Evolutionary conservation across 2,888 invertebrate genomes (phyloP), one percentile per base, ranked within the genome.

Genomic region (Petrolisthes manimaculis): DNA sequence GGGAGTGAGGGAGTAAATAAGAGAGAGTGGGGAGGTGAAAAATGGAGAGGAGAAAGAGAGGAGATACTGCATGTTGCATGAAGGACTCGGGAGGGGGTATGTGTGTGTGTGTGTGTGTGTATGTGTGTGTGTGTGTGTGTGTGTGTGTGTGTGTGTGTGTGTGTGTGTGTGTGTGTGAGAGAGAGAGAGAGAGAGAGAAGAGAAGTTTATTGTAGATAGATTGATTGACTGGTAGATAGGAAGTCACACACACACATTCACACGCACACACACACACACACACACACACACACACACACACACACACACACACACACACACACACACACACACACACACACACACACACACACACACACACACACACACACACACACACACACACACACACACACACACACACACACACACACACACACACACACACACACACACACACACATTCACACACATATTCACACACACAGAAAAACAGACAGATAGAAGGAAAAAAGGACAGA

Each of bases 21-120:
- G 82, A 82, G 82, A 82, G 82, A 82, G 61, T 61, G 82, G 61
- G 82, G 71, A 83, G 83, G 56, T 51, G 56, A 61, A 71, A 61
- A 83, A 71, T 71, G 83, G 37, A 61, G 56, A 51, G 51, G 83
- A 83, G n/a, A 82, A 67, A 24, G n/a, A 82, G 82, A 21, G 9
- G 9, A 21, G 21, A 24, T 74, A 8, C 1, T 8, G 8, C 21
- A 12, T 12, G 24, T 0, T 18, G 21, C 2, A 8, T 21, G 74
- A 8, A 74, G 74, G n/a, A 21, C 12, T 12, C 3, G 37, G 9
- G 37, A 78, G 8, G n/a, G n/a, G 37, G 51, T 9, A 53, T 8
- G 51, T 24, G 54, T 14, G 78, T 8, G 51, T 51, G 78, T 51
- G 24, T 12, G 78, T 51, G 51, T 12, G 78, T 8, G 78, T 51